Base-by-base conservation (phyloP, 1,140 invertebrate genomes). In the Zophobas morio region DNA sequence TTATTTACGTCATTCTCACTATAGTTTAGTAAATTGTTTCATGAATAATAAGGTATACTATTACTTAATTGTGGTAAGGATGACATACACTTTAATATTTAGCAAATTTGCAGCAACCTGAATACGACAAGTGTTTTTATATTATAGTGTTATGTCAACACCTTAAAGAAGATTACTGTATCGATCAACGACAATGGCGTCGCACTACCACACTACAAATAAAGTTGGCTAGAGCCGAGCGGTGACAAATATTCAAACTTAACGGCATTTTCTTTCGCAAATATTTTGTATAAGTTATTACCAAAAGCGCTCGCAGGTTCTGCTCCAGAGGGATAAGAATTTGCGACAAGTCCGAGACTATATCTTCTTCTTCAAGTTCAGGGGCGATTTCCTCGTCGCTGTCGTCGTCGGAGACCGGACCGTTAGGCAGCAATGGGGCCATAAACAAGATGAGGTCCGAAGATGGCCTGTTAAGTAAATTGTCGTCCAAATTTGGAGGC, bases 251-350 rank as follows among this genome's bases (percentile, higher is more conserved):
- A 20, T 20, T 40, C 42, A 75, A 3, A 8, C 47, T 46, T 47
- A 66, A 35, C 6, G 54, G 20, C 20, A 20, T 20, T 20, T 46
- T 63, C n/a, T 39, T 6, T 20, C 32, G 8, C 1, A 74, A 47
- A 85, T 87, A 1, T 85, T 86, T 51, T 20, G 42, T 3, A 8
- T 5, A n/a, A n/a, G 20, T 6, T 51, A 20, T 86, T 84, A 90
- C 90, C 86, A 91, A 80, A 0, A 91, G 74, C 80, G 90, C 90
- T 75, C 90, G 88, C 6, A 91, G 83, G 8, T 89, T 90, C 35
- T 89, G 86, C 79, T 91, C 90, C 3, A 89, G 82, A 1, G 90
- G 90, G 78, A 91, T 20, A 5, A 66, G 78, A 40, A 60, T 42
- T 33, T 6, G 60, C 5, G 60, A 40, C 6, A 39, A 39, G 39